phyloP scores from a whole-genome alignment of 2,113 vertebrate species.

The Ellobius talpinus region DNA sequence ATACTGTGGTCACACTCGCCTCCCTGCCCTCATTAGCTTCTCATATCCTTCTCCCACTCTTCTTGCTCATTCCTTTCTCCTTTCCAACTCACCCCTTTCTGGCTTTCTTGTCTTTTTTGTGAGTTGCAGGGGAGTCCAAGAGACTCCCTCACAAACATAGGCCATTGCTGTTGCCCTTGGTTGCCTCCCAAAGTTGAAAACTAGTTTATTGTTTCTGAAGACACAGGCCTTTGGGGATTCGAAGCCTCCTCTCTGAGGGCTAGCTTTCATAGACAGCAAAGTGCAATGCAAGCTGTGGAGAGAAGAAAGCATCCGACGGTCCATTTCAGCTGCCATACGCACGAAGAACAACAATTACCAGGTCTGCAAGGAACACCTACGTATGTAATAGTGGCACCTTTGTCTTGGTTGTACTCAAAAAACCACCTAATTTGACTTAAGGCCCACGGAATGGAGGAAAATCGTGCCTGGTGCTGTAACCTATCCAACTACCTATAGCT shows the following conservation, averaged over 20 bases:
- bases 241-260: neutral
- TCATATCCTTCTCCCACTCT: neutral
- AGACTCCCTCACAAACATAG: neutral
- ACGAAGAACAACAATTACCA: neutral
- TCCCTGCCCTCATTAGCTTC: neutral
- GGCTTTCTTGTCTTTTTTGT: neutral
- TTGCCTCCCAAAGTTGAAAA: no score
- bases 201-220: neutral
- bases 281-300: neutral
- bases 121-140: neutral
- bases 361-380: neutral
- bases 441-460: neutral
- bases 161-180: no score
- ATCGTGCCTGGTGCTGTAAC: neutral
- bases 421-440: neutral
- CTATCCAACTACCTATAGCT: neutral
- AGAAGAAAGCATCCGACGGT: neutral
- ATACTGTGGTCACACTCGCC: neutral
- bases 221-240: neutral
- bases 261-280: neutral
- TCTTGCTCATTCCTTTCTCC: neutral
- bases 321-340: neutral
- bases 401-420: neutral
- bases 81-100: neutral
- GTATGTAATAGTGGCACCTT: neutral